Percentiles rank a stretch among this genome's conserved stretches.
phyloP scores from a whole-genome alignment of 1,140 invertebrate genomes.

The Acyrthosiphon pisum region DNA sequence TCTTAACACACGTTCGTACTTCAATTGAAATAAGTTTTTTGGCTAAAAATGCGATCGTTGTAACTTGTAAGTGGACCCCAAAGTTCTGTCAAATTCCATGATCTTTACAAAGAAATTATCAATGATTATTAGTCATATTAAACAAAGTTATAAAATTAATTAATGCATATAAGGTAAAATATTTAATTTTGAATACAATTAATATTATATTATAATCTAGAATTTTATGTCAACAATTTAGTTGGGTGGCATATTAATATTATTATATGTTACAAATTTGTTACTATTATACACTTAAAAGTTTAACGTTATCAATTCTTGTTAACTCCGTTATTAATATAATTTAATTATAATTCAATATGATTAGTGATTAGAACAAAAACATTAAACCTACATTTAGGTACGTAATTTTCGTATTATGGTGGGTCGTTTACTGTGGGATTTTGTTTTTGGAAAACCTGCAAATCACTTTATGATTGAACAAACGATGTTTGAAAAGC shows the following conservation, averaged over 20 bases:
- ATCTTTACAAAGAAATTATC: not conserved
- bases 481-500: constrained; percentile 1
- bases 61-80: not conserved
- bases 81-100: not conserved
- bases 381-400: not conserved
- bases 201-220: not conserved
- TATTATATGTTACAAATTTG: not conserved
- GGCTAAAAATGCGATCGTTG: not conserved
- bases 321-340: not conserved
- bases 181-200: not conserved
- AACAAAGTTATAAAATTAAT: not conserved
- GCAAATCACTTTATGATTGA: constrained; percentile 15
- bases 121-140: not conserved
- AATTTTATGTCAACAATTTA: not conserved
- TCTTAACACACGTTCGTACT: not conserved
- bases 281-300: not conserved
- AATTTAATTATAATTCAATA: not conserved
- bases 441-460: not conserved
- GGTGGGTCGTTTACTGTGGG: not conserved
- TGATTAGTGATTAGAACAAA: not conserved
- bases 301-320: not conserved
- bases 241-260: not conserved
- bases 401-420: not conserved
- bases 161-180: not conserved
- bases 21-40: not conserved